Evolutionary conservation across 2,113 vertebrate genomes (phyloP), one percentile per base, ranked within the genome.

Genomic region (Phoxinus phoxinus): DNA sequence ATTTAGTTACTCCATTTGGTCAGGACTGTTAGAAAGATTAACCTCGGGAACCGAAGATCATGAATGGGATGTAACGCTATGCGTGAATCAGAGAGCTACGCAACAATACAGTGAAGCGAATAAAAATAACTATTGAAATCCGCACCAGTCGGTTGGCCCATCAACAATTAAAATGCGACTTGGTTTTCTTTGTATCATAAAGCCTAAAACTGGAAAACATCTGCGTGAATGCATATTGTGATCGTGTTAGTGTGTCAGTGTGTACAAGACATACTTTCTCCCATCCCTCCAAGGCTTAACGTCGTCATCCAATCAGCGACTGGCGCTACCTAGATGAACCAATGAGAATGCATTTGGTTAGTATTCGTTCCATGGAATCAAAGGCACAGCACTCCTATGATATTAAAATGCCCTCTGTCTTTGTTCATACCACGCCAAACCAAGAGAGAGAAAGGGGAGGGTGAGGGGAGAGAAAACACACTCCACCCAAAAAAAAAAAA

Each of bases 401-500:
- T 85, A 83, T 90, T 89, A 85, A 83, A 88, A 86, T 89, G 63
- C 81, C 82, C 56, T 83, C 82, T 35, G 12, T 87, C 78, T 89
- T 79, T 76, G 53, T 83, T 58, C 59, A 69, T 85, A 35, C 69
- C 74, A 71, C 10, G 32, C 46, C 80, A 79, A 59, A 58, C 17
- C 17, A 80, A 59, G 53, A 61, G 72, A 48, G 51, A 46, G 71
- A 58, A 80, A 17, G 44, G 56, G 46, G 58, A 61, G 32, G 61
- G 67, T 1, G 7, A 79, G 48, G 37, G 4, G 67, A 72, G 56
- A 73, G 11, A 59, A 83, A 71, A 46, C 13, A 41, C 3, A 23
- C 32, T 56, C 3, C 23, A 35, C 59, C 61, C 8, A 25, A 44
- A 53, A 56, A 23, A 78, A 85, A 84, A 46, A 65, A 58, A 30